Evolutionary conservation across 2,113 vertebrate genomes (phyloP), one percentile per base, ranked within the genome.

Genomic region (Trachemys scripta): DNA sequence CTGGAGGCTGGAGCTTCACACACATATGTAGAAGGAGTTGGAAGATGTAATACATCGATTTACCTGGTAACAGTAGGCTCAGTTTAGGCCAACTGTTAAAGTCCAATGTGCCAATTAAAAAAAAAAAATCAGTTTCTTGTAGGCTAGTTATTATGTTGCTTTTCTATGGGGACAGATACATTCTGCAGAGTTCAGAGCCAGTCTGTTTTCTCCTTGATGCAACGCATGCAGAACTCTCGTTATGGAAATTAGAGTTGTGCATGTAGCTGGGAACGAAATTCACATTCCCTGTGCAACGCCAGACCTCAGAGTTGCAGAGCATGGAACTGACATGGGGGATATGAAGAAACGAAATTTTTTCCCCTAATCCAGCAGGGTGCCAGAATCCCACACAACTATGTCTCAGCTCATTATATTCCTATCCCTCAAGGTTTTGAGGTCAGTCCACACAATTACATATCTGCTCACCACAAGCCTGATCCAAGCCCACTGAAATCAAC

Each of bases 71-170:
- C 75, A 90, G 84, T 94, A 89, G 47, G 54, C 57, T 83, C 83
- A 91, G 92, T 87, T 94, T 92, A 95, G 88, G 89, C 93, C 89
- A 92, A 92, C 19, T 38, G 19, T n/a, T 72, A 19, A 38, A 72
- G 65, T 38, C 65, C n/a, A 72, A 57, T 69, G 25, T 45, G 88
- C 47, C 91, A 91, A 90, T 95, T 97, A 96, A 93, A 94, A 69
- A 47, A 16, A 96, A 50, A 96, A 94, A 54, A 54, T 59, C 14
- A 1, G 0, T 91, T 96, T 83, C 91, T 95, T 47, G 88, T 91
- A 91, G 72, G 85, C 49, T 94, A 95, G 95, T 93, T 79, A 53
- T 92, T 89, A 90, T 92, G 90, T 90, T 96, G 57, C 35, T 96
- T 96, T 94, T 96, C 93, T 88, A 62, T 35, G 29, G 94, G 88